These are phyloP conservation scores for Erythrolamprus reginae DNA, from an alignment of 2,113 vertebrate genomes.

Conservation along the genomic window DNA sequence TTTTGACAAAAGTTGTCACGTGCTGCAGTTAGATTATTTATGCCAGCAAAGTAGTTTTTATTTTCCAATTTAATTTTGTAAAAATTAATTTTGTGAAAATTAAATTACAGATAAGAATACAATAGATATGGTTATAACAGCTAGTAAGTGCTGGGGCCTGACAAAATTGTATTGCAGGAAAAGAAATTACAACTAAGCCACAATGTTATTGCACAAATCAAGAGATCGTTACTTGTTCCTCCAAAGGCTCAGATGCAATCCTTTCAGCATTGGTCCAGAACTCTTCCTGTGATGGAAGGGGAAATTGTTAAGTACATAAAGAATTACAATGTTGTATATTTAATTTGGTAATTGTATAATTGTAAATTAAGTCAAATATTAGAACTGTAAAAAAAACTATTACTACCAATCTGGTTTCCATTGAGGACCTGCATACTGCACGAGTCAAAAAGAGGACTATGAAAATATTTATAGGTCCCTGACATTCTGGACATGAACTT, in stretches of 20 bases:
- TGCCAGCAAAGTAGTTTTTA: constrained; percentile 62
- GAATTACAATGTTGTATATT: not conserved
- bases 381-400: too few relatives aligned
- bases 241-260: not conserved
- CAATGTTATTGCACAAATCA: not conserved
- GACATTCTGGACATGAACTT: too few relatives aligned
- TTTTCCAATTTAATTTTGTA: constrained; percentile 71
- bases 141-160: constrained; percentile 50
- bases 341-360: not conserved
- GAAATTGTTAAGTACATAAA: not conserved
- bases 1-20: constrained; percentile 64
- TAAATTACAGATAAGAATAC: constrained; percentile 72
- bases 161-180: constrained; percentile 28
- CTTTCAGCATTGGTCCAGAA: not conserved
- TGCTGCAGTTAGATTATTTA: constrained; percentile 66
- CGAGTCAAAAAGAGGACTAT: too few relatives aligned
- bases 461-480: too few relatives aligned
- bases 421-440: too few relatives aligned
- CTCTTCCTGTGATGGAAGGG: not conserved
- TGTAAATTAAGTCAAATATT: not conserved
- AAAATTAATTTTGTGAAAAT: constrained; percentile 70
- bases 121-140: constrained; percentile 58
- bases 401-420: too few relatives aligned
- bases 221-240: not conserved
- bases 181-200: constrained; percentile 14